phyloP scores from a whole-genome alignment of 2,888 invertebrate genomes.

The Ochropleura leucogaster region DNA sequence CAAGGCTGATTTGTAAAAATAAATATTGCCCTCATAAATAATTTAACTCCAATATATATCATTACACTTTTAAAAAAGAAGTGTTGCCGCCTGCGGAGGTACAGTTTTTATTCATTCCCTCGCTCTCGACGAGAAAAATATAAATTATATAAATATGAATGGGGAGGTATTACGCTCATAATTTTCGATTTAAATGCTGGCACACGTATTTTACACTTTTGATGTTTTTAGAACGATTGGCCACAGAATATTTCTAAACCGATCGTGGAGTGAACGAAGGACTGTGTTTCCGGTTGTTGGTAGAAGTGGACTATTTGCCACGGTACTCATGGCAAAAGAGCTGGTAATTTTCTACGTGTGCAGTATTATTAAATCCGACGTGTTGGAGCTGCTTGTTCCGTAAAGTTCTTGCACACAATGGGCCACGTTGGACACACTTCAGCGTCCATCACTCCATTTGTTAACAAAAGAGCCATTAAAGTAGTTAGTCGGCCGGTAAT shows the following conservation, averaged over 20 bases:
- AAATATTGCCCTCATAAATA: conserved; percentile 65
- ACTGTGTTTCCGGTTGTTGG: conserved; percentile 46
- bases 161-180: conserved; percentile 50
- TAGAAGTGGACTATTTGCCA: conserved; percentile 42
- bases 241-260: conserved; percentile 34
- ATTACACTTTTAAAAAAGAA: conserved; percentile 64
- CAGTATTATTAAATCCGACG: conserved; percentile 56
- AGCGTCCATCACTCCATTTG: conserved; percentile 62
- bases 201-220: conserved; percentile 58
- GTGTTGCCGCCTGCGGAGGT: conserved; percentile 61
- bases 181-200: conserved; percentile 65
- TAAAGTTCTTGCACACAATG: conserved; percentile 54
- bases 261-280: conserved; percentile 41
- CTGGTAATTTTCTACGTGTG: conserved; percentile 50
- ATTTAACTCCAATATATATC: conserved; percentile 56
- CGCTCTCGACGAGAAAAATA: conserved; percentile 50
- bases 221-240: conserved; percentile 31
- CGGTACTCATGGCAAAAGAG: conserved; percentile 30
- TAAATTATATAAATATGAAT: conserved; percentile 63
- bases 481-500: conserved; percentile 62
- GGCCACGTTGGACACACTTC: conserved; percentile 60
- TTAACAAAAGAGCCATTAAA: conserved; percentile 63
- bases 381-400: conserved; percentile 43
- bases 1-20: conserved; percentile 60
- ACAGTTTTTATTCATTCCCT: conserved; percentile 61